These are phyloP conservation scores for Cyrtodaria siliqua DNA, from an alignment of 2,888 invertebrate species.

Conservation along the genomic window DNA sequence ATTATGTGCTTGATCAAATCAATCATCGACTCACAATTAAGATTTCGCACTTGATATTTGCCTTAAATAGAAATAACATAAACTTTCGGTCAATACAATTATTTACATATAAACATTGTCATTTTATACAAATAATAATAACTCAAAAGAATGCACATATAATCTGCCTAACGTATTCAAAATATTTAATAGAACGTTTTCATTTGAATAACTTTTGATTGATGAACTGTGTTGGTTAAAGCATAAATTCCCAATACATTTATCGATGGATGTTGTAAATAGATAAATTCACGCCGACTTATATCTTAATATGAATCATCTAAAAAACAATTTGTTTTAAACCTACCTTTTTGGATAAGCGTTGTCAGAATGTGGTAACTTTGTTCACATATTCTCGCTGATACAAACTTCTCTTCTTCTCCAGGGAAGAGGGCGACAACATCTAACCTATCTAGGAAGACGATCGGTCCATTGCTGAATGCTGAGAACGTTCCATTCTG, in stretches of 20 bases:
- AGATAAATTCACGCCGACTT: too few relatives aligned
- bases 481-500: conserved; percentile 23
- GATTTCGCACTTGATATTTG: neutral
- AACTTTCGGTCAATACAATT: neutral
- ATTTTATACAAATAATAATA: too few relatives aligned
- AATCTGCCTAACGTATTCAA: too few relatives aligned
- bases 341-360: neutral
- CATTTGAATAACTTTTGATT: too few relatives aligned
- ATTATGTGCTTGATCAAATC: neutral
- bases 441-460: conserved; percentile 20
- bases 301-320: too few relatives aligned
- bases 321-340: too few relatives aligned
- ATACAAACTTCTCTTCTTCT: conserved; percentile 29
- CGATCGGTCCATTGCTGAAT: conserved; percentile 4
- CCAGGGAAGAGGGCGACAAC: conserved; percentile 37
- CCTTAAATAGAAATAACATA: neutral
- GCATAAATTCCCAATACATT: too few relatives aligned
- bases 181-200: too few relatives aligned
- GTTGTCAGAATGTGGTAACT: neutral
- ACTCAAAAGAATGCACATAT: too few relatives aligned
- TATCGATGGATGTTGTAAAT: too few relatives aligned
- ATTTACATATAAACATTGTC: neutral
- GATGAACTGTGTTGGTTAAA: too few relatives aligned
- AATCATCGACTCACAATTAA: neutral
- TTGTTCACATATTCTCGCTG: neutral